phyloP scores from a whole-genome alignment of 1,140 invertebrate genomes.

The Phortica variegata region DNA sequence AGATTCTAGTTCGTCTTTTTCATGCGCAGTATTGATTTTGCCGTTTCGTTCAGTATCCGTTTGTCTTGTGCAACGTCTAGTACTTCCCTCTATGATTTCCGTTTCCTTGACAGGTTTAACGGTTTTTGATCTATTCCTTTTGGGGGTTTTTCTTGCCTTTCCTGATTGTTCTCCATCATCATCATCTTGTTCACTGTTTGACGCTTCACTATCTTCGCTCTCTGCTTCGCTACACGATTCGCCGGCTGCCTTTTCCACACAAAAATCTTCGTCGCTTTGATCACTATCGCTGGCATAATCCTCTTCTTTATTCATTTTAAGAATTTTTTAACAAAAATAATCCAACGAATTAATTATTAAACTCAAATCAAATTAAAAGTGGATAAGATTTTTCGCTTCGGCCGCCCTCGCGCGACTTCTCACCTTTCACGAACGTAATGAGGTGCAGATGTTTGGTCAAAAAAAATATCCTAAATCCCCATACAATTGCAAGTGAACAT shows the following conservation, averaged over 20 bases:
- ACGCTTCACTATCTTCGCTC: constrained; percentile 27
- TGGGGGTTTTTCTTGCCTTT: constrained; percentile 11
- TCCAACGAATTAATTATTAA: too few relatives aligned
- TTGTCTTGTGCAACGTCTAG: constrained; percentile 25
- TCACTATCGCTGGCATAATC: constrained; percentile 37
- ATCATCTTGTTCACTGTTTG: constrained; percentile 19
- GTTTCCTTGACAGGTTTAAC: constrained; percentile 1
- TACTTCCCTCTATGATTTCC: constrained; percentile 9
- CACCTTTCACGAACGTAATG: too few relatives aligned
- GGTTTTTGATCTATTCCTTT: neutral
- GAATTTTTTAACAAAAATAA: too few relatives aligned
- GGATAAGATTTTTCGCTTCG: too few relatives aligned
- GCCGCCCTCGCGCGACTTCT: too few relatives aligned
- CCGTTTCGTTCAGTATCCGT: constrained; percentile 4
- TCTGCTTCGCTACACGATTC: constrained; percentile 39
- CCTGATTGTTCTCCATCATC: constrained; percentile 22
- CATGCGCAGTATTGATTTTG: neutral
- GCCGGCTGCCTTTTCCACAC: constrained; percentile 50
- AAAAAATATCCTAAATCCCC: too few relatives aligned
- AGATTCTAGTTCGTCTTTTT: constrained; percentile 40
- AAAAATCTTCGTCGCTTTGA: constrained; percentile 60
- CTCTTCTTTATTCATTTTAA: constrained; percentile 32
- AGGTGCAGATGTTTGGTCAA: too few relatives aligned
- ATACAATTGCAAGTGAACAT: too few relatives aligned
- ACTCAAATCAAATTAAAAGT: too few relatives aligned